Conservation (phyloP, 2,113 vertebrate species). For the Cyanistes caeruleus region DNA sequence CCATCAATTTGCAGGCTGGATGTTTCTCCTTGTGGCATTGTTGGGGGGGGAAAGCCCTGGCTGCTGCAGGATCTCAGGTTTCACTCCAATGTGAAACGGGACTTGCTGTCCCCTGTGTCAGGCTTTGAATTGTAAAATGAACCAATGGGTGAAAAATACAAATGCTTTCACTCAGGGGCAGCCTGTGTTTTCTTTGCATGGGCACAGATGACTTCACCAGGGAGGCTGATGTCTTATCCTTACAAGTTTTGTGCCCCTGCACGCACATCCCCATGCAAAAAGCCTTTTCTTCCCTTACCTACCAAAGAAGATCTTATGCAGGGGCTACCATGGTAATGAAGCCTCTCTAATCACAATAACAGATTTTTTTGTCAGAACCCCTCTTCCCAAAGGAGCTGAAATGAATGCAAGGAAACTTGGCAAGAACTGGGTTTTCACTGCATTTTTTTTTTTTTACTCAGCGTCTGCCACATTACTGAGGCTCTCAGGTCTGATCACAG, state of each 20-base stretch:
- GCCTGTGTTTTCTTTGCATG: background rate
- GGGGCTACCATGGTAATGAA: background rate
- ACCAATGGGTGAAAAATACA: background rate
- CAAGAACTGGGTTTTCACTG: background rate
- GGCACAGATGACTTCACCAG: background rate
- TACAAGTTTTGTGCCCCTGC: background rate
- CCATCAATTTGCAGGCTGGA: background rate
- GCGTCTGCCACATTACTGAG: background rate
- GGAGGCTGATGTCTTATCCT: background rate
- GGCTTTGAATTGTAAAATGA: background rate
- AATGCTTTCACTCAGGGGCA: background rate
- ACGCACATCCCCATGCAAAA: background rate
- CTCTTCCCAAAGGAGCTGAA: background rate
- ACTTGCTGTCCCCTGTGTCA: background rate
- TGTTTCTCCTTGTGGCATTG: rapidly evolving
- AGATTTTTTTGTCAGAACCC: background rate
- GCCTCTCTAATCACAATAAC: background rate
- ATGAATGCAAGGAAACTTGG: slow-evolving; percentile 3
- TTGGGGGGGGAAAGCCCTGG: background rate
- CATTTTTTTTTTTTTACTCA: background rate
- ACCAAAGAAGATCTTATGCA: background rate
- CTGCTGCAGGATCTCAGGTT: background rate
- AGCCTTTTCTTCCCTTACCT: background rate
- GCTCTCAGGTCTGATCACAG: slow-evolving; percentile 27
- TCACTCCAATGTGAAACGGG: background rate